Base-by-base conservation (phyloP, 2,888 invertebrate species). In the Chloroclystis v-ata region DNA sequence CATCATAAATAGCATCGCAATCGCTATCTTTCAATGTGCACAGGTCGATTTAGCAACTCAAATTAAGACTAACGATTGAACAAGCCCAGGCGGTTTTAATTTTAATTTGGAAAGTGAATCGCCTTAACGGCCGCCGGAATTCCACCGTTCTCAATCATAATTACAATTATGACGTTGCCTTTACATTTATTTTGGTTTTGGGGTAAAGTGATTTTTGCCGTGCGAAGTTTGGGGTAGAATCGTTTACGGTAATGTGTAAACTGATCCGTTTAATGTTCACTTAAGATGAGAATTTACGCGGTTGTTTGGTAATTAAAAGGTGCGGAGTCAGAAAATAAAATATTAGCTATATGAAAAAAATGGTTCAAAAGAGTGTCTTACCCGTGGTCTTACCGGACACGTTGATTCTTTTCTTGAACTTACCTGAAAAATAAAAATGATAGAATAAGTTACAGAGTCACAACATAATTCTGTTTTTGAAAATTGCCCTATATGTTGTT, bases 11-110 rank as follows among this genome's bases (percentile, higher is more conserved):
- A 28, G 37, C 32, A 47, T 56, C 43, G 50, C 40, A 47, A 10
- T 59, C 47, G 59, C 62, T 57, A 44, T 63, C 67, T 54, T 33
- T n/a, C 43, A 53, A 44, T 65, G 50, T 45, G 13, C 37, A 46
- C 45, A 42, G 40, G 9, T 53, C 56, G 63, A 71, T 62, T 63
- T 67, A 65, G 63, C 65, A 71, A 77, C 73, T 73, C 75, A 83
- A 83, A 84, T 84, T 82, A 84, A 82, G 84, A 82, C 80, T 84
- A 84, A 84, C 82, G 83, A 82, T 82, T 78, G 62, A 67, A 60
- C 66, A 61, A 56, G 64, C 75, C 72, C 72, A 78, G 82, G 80
- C 69, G 74, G 75, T 82, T 82, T 81, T 77, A 78, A 82, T 82
- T 83, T 84, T 79, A 80, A 82, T 82, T 80, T 78, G 74, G 67